A percentile compares a stretch with the other conserved stretches of the same genome.
Conservation (phyloP, 2,888 invertebrate species). For the Noctua comes region DNA sequence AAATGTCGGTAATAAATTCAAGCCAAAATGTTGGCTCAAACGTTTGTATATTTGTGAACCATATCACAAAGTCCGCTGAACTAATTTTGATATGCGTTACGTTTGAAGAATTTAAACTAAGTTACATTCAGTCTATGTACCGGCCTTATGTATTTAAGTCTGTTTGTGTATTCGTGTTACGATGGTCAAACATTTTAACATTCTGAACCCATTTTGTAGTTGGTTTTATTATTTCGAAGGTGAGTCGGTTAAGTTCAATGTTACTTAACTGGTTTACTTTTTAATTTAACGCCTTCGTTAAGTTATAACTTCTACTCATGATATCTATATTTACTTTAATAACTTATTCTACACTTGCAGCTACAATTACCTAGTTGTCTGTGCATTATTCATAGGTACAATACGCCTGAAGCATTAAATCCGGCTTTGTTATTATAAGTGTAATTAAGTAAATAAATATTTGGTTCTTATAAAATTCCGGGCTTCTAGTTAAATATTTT, state of each 20-base stretch:
- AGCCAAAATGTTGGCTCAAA: conserved; percentile 36
- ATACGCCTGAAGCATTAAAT: not conserved
- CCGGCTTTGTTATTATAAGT: not conserved
- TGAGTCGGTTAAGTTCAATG: conserved; percentile 61
- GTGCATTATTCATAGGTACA: not conserved
- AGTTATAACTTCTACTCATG: not conserved
- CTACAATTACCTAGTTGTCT: not conserved
- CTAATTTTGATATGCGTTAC: conserved; percentile 52
- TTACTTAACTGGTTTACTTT: conserved; percentile 11
- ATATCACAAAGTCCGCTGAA: conserved; percentile 43
- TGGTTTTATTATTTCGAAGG: conserved; percentile 34
- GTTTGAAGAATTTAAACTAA: conserved; percentile 52
- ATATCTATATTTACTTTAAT: not conserved
- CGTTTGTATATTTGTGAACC: conserved; percentile 36
- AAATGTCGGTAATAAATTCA: conserved; percentile 58
- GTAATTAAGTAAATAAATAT: not conserved
- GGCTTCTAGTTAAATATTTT: not conserved
- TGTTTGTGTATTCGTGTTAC: conserved; percentile 55
- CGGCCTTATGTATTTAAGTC: conserved; percentile 31
- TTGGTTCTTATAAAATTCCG: not conserved
- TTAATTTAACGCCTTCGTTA: not conserved
- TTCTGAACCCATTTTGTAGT: conserved; percentile 44
- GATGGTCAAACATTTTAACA: conserved; percentile 26
- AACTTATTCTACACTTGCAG: not conserved
- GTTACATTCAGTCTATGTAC: conserved; percentile 30